Conservation (phyloP, 2,113 vertebrate species). For the Coturnix japonica region DNA sequence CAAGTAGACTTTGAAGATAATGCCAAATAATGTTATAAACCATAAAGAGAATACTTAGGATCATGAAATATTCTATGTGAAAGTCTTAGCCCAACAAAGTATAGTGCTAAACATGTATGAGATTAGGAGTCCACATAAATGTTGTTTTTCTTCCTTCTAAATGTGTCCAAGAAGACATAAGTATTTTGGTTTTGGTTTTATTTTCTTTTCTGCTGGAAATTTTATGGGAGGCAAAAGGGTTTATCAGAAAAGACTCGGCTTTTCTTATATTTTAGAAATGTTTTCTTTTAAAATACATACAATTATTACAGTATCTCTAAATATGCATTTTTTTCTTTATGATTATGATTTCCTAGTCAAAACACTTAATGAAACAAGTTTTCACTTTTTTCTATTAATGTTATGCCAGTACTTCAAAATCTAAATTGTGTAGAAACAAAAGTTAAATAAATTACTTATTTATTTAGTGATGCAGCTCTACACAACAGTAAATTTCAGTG, state of each 20-base stretch:
- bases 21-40: background rate
- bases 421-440: background rate
- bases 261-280: background rate
- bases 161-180: background rate
- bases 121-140: background rate
- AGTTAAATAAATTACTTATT: background rate
- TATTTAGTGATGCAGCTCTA: background rate
- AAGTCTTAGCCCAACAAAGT: background rate
- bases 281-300: background rate
- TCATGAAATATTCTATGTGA: accelerated
- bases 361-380: background rate
- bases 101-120: background rate
- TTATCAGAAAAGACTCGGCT: background rate
- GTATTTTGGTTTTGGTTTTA: background rate
- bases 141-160: background rate
- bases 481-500: background rate
- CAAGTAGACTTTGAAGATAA: background rate
- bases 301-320: background rate
- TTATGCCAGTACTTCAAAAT: background rate
- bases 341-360: background rate
- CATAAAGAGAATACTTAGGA: background rate
- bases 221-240: background rate
- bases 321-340: background rate
- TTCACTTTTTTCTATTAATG: background rate
- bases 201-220: background rate